A percentile compares a stretch with the other conserved stretches of the same genome.
These are phyloP conservation scores for Trichechus manatus DNA, from an alignment of 2,113 vertebrate species.

Conservation along the genomic window DNA sequence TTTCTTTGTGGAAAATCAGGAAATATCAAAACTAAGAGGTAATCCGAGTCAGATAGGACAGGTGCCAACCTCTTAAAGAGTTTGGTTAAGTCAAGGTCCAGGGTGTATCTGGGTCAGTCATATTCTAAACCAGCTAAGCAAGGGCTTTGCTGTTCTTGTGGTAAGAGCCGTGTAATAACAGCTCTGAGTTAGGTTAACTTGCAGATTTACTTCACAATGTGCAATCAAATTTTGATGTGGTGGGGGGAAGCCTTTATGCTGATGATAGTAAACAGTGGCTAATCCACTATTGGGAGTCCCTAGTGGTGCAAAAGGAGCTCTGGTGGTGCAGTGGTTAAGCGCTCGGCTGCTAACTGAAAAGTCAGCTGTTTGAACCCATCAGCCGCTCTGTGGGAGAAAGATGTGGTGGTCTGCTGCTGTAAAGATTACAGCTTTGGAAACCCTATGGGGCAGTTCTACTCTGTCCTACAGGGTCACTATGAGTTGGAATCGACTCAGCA, in stretches of 20 bases:
- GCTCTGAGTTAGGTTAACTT: not conserved
- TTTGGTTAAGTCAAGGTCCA: not conserved
- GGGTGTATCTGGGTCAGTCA: not conserved
- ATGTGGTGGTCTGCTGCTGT: too few species aligned
- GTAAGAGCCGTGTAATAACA: not conserved
- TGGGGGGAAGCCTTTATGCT: not conserved
- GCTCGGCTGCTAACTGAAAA: too few species aligned
- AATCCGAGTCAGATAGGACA: not conserved
- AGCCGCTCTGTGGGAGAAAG: too few species aligned
- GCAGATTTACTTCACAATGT: not conserved
- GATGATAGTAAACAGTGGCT: not conserved
- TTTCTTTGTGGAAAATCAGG: not conserved
- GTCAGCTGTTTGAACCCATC: too few species aligned
- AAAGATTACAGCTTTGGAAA: too few species aligned
- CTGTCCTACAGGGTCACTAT: too few species aligned
- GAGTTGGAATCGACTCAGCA: too few species aligned
- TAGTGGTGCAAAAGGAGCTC: too few species aligned
- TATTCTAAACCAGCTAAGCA: not conserved
- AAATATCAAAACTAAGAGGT: not conserved
- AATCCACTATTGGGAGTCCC: not conserved
- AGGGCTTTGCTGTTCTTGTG: not conserved
- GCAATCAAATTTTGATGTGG: not conserved
- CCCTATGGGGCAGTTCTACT: too few species aligned
- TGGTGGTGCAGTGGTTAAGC: too few species aligned
- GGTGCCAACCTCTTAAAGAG: not conserved